Conservation (phyloP, 2,888 invertebrate genomes). For the Amiota mariae region DNA sequence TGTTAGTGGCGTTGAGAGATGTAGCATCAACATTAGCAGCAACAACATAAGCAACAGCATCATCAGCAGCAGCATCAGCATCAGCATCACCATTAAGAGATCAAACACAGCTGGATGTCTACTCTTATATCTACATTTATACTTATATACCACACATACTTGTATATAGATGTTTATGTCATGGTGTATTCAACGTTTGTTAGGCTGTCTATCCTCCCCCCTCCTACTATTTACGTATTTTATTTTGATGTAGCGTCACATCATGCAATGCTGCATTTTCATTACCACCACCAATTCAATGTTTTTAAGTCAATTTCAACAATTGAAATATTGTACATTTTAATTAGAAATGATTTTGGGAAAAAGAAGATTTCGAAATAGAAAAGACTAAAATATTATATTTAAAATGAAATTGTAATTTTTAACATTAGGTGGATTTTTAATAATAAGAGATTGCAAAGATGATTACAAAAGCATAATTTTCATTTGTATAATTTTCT, state of each 20-base stretch:
- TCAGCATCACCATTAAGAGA: constrained; percentile 17
- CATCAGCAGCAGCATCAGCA: neutral
- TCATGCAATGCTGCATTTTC: neutral
- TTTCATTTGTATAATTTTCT: too few relatives aligned
- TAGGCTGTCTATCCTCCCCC: neutral
- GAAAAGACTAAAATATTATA: too few relatives aligned
- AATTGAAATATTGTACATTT: constrained; percentile 25
- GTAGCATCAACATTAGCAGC: neutral
- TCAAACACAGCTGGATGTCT: constrained; percentile 25
- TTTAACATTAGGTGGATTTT: too few relatives aligned
- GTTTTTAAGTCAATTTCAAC: neutral
- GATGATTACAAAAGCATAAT: too few relatives aligned
- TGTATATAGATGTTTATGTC: neutral
- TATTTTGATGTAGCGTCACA: neutral
- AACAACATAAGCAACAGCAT: neutral
- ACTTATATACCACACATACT: too few relatives aligned
- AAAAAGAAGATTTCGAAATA: neutral
- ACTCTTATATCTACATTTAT: neutral
- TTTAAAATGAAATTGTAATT: too few relatives aligned
- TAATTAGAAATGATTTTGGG: constrained; percentile 20
- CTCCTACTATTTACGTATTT: neutral
- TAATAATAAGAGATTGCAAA: too few relatives aligned
- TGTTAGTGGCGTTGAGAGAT: neutral
- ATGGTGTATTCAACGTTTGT: neutral
- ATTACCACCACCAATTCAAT: neutral